Evolutionary conservation across 23 tunicate species (phyloP).

Genomic region (Halocynthia roretzi): DNA sequence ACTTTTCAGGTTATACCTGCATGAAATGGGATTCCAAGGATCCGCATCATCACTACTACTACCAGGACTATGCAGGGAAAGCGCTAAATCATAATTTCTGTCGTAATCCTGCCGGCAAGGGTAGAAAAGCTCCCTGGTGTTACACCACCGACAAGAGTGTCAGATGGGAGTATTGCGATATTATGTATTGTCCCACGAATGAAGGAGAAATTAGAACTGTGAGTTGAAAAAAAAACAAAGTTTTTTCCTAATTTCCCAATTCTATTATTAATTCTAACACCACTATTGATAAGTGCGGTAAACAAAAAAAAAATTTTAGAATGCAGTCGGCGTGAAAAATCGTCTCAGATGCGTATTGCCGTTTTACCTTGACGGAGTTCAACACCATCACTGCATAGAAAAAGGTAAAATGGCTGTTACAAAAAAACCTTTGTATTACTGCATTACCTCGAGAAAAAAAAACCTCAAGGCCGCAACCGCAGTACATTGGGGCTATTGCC

Average conservation of each 20-base stretch:
- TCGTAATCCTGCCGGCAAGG: slow-evolving; percentile 59
- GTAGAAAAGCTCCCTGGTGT: slow-evolving; percentile 82
- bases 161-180: slow-evolving; percentile 76
- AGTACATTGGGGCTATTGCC: slow-evolving; percentile 14
- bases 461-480: no score
- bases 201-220: slow-evolving; percentile 62
- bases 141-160: slow-evolving; percentile 11
- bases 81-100: slow-evolving; percentile 21
- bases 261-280: no score
- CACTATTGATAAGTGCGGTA: no score
- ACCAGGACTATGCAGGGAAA: slow-evolving; percentile 3
- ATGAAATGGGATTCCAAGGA: slow-evolving; percentile 21
- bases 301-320: no score
- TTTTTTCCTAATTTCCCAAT: no score
- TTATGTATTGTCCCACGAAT: slow-evolving; percentile 38
- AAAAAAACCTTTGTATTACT: no score
- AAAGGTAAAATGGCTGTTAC: no score
- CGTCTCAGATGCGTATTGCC: no score
- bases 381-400: no score
- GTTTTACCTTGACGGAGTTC: no score
- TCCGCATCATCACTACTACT: slow-evolving; percentile 26
- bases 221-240: background rate
- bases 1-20: slow-evolving; percentile 13
- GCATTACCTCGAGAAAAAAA: no score
- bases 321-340: no score